phyloP scores from a whole-genome alignment of 2,797 vertebrate genomes.

The Enteromius mattozi region DNA sequence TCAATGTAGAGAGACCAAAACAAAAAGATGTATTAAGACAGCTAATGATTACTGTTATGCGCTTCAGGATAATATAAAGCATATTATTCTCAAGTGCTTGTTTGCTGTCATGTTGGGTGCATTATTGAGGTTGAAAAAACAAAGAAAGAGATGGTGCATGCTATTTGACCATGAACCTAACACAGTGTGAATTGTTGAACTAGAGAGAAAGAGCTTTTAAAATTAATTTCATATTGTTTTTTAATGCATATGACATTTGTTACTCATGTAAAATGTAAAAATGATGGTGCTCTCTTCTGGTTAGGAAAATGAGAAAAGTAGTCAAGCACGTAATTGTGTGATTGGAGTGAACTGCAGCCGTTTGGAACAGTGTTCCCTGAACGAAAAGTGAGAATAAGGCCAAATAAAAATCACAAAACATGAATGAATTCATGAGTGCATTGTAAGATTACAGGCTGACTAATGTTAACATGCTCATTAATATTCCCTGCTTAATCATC shows the following conservation, averaged over 20 bases:
- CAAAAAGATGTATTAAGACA: no score
- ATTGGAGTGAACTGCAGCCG: not conserved
- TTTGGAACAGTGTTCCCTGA: not conserved
- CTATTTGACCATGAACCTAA: not conserved
- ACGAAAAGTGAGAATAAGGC: not conserved
- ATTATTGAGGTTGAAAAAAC: not conserved
- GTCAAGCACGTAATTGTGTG: conserved; percentile 16
- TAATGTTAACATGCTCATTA: not conserved
- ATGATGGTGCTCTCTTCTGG: not conserved
- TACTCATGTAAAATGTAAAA: not conserved
- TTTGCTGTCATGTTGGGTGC: not conserved
- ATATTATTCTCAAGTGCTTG: not conserved
- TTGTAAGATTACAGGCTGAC: not conserved
- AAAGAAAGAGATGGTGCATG: not conserved
- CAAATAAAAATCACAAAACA: not conserved
- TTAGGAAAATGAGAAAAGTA: conserved; percentile 25
- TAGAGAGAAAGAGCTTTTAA: not conserved
- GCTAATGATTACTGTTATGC: not conserved
- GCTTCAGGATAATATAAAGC: not conserved
- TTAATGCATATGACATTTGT: conserved; percentile 14
- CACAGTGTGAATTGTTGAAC: not conserved
- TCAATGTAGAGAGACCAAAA: no score
- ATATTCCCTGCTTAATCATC: not conserved
- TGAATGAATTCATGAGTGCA: not conserved
- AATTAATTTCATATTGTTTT: not conserved